Base-by-base conservation (phyloP, 2,113 vertebrate species). In the Ptilorrhoa leucosticta region DNA sequence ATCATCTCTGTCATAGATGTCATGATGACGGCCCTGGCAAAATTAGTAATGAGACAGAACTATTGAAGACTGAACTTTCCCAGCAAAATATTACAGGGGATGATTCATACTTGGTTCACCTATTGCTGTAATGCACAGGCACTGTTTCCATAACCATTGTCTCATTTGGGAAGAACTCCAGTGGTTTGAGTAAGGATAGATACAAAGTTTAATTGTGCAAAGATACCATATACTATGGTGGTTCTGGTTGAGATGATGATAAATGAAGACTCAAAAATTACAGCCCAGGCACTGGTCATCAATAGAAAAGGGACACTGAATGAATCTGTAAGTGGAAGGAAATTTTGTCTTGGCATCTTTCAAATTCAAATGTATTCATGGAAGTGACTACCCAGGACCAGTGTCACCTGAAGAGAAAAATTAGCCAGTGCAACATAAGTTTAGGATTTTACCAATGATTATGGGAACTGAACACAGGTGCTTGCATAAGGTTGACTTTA, bases 391-490 rank as follows among this genome's bases (percentile, higher is more conserved):
- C 9, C 11, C 12, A 39, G 40, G 22, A 40, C 12, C 8, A 53
- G 7, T 7, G 31, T 40, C 42, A 57, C 12, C 37, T 33, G 47
- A 81, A 78, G 6, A 77, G 23, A 70, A 23, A 40, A 45, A 45
- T 42, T 70, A 73, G 11, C 10, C 14, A 13, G 1, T 50, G 11
- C 14, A 48, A 75, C 4, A 1, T 14, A 50, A 45, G 24, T 47
- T 75, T 42, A 82, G 21, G 10, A 40, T 54, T 87, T 81, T 93
- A 78, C 10, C 35, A 51, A 3, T 10, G 8, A 58, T 44, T 70
- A 30, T 33, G 9, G 35, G 35, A 87, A 82, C 1, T 1, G 0
- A 54, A 24, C 2, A 7, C 2, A 53, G 39, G 11, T n/a, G 7
- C 10, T 82, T 78, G 18, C 18, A 7, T 33, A 84, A 51, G 16